Conservation (phyloP, 92 coral and sea anemone species). For the Phymanthus crucifer region DNA sequence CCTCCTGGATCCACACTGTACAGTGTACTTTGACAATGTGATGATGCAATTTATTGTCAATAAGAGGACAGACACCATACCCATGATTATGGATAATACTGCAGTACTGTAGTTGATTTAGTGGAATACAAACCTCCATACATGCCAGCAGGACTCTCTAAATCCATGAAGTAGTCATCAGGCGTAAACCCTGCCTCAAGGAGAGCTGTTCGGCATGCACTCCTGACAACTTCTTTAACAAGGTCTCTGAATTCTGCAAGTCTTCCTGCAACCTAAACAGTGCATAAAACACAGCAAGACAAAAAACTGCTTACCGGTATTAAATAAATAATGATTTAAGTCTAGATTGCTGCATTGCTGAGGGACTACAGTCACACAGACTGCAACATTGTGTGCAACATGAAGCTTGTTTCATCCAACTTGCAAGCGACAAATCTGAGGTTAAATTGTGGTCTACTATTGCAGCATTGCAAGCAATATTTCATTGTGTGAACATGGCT, state of each 20-base stretch:
- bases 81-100: neutral
- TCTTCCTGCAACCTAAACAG: slow-evolving; percentile 88
- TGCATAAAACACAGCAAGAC: no score
- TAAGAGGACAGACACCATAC: no score
- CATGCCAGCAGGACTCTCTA: slow-evolving; percentile 98
- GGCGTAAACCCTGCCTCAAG: slow-evolving; percentile 98
- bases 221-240: slow-evolving; percentile 96
- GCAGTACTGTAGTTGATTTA: neutral
- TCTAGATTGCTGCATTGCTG: neutral
- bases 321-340: neutral
- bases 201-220: slow-evolving; percentile 97
- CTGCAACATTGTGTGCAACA: no score
- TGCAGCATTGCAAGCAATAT: no score
- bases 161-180: slow-evolving; percentile 95
- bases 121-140: slow-evolving; percentile 60
- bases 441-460: no score
- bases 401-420: no score
- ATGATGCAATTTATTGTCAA: no score
- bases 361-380: no score
- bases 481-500: no score
- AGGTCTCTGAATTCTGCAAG: slow-evolving; percentile 97
- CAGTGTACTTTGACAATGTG: no score
- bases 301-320: neutral
- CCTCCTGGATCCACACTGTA: no score
- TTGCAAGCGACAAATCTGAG: no score